Evolutionary conservation across 2,113 vertebrate species (phyloP).

Genomic region (Pampusana beccarii): DNA sequence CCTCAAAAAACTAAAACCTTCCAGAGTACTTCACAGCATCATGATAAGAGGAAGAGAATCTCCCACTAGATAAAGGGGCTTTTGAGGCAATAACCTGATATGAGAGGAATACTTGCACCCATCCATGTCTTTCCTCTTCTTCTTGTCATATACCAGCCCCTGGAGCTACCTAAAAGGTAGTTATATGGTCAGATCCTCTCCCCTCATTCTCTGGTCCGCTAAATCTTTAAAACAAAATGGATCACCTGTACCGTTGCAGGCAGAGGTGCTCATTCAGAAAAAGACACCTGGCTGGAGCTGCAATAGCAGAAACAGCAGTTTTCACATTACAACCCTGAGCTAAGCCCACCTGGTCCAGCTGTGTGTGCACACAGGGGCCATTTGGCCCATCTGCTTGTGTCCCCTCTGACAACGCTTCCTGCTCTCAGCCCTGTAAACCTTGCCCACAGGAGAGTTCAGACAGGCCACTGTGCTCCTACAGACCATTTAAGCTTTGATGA

Average conservation of each 20-base stretch:
- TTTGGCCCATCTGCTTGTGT: background rate
- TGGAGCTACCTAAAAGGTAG: background rate
- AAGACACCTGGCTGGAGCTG: background rate
- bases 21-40: background rate
- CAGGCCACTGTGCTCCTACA: background rate
- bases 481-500: background rate
- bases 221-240: background rate
- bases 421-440: background rate
- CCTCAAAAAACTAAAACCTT: background rate
- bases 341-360: rapidly evolving
- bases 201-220: background rate
- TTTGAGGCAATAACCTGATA: rapidly evolving
- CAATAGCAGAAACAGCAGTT: background rate
- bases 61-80: background rate
- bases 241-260: background rate
- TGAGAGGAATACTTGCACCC: background rate
- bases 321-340: background rate
- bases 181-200: background rate
- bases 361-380: rapidly evolving
- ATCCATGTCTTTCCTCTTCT: background rate
- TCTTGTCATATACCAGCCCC: background rate
- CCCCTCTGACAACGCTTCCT: rapidly evolving
- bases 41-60: background rate
- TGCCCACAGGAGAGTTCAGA: background rate
- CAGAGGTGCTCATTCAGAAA: background rate